Evolutionary conservation across 2,113 vertebrate genomes (phyloP), one percentile per base, ranked within the genome.

Genomic region (Callopanchax toddi): DNA sequence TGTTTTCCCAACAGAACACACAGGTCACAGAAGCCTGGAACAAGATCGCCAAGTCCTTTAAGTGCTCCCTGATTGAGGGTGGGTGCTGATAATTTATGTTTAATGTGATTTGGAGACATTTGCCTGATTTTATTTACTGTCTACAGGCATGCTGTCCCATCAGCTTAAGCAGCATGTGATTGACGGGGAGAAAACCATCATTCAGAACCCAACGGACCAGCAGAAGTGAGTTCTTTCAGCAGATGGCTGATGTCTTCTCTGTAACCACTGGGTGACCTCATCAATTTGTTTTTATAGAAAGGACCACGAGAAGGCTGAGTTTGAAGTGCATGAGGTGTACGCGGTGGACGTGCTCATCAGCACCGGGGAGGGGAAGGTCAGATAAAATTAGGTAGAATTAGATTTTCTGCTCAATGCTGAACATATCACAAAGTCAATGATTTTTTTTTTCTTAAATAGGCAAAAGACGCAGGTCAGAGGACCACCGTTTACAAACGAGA

Each of bases 11-110:
- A 67, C 57, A 99, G 97, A 99, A 99, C 88, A 90, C 95, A 17
- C 96, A 98, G 89, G 95, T 98, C 84, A 99, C 97, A 39, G 96
- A 98, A 56, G 96, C 96, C 42, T 99, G 97, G 97, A 98, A 96
- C 91, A 99, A 98, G 92, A 98, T 99, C n/a, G 94, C 96, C 22
- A 96, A 97, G 79, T 96, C 96, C 39, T 99, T 99, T 86, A 98
- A 98, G 83, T 99, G 97, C 91, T 93, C 93, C 0, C 93, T 96
- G 17, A 95, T 99, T 0, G 97, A 99, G 91, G 97, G 97, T 98
- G 57, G 84, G 93, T 77, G 63, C 29, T 32, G 26, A 22, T 1
- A 4, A n/a, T 2, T 16, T 53, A 53, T 46, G 0, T 3, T 11
- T 3, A 1, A 4, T 58, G n/a, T 50, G 25, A 54, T 60, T 42